Conservation (phyloP, 37 sponge, comb jelly and placozoan genomes). For the Chondrilla cf. caribensis region DNA sequence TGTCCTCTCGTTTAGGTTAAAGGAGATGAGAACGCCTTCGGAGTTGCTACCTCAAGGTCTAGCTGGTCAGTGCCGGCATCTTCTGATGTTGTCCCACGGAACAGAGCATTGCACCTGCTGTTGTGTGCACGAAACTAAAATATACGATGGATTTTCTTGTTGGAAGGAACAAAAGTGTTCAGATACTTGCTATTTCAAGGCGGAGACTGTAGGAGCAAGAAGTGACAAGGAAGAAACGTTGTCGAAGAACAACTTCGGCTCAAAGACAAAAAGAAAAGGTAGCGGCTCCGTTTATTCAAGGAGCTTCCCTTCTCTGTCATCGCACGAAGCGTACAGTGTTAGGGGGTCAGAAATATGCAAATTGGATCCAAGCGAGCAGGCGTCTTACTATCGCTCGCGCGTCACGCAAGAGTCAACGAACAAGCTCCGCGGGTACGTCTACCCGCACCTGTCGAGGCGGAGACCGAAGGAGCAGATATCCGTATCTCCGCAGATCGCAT, state of each 20-base stretch:
- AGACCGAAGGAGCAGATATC: background rate
- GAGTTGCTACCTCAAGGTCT: too few species aligned
- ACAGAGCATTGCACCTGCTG: background rate
- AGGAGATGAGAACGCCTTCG: too few species aligned
- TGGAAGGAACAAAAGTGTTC: background rate
- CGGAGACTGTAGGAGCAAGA: too few species aligned
- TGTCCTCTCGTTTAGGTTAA: too few species aligned
- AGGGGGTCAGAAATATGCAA: background rate
- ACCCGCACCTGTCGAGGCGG: background rate
- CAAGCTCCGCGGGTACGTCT: background rate
- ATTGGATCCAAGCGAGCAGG: background rate
- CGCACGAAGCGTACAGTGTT: background rate
- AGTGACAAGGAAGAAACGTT: too few species aligned
- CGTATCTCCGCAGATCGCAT: background rate
- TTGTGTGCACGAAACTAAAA: background rate
- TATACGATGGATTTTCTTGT: background rate
- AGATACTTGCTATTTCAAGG: background rate
- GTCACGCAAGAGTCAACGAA: background rate
- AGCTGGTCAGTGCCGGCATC: too few species aligned
- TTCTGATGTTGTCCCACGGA: too few species aligned
- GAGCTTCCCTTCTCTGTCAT: slow-evolving; percentile 1
- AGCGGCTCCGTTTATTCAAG: background rate
- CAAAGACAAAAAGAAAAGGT: background rate
- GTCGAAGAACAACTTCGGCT: background rate
- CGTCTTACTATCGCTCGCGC: background rate